phyloP scores from a whole-genome alignment of 2,888 invertebrate species.

The Ectemnius cavifrons region DNA sequence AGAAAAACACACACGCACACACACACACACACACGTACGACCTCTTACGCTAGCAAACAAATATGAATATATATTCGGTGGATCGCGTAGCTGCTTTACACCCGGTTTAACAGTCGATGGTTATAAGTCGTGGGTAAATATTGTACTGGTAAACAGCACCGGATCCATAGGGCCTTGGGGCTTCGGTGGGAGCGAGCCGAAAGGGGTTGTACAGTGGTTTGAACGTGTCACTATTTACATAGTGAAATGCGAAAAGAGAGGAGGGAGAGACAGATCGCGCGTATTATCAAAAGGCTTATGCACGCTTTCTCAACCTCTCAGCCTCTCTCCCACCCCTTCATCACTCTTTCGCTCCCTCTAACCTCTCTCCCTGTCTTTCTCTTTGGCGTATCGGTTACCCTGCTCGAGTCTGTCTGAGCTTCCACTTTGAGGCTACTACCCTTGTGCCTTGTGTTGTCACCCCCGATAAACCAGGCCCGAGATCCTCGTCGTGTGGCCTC shows the following conservation, averaged over 20 bases:
- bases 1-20: constrained; percentile 45
- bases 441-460: constrained; percentile 3
- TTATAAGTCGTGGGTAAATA: constrained; percentile 74
- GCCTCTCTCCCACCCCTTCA: constrained; percentile 36
- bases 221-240: constrained; percentile 67
- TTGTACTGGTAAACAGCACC: constrained; percentile 71
- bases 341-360: constrained; percentile 23
- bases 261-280: constrained; percentile 35
- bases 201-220: constrained; percentile 66
- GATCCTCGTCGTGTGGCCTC: too few relatives aligned
- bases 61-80: constrained; percentile 47
- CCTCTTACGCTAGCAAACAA: constrained; percentile 35
- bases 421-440: constrained; percentile 1
- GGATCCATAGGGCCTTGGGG: constrained; percentile 64
- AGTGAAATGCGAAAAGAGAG: constrained; percentile 58
- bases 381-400: constrained; percentile 10
- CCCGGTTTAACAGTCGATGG: constrained; percentile 73
- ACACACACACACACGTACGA: constrained; percentile 25
- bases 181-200: constrained; percentile 53
- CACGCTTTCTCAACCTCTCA: constrained; percentile 41
- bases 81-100: constrained; percentile 68
- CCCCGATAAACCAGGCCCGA: too few relatives aligned
- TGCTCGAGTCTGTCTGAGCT: constrained; percentile 20
- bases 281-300: constrained; percentile 53
- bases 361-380: constrained; percentile 9